These are phyloP conservation scores for Oscheius sp. DNA, from an alignment of 1,140 invertebrate species.

Conservation along the genomic window DNA sequence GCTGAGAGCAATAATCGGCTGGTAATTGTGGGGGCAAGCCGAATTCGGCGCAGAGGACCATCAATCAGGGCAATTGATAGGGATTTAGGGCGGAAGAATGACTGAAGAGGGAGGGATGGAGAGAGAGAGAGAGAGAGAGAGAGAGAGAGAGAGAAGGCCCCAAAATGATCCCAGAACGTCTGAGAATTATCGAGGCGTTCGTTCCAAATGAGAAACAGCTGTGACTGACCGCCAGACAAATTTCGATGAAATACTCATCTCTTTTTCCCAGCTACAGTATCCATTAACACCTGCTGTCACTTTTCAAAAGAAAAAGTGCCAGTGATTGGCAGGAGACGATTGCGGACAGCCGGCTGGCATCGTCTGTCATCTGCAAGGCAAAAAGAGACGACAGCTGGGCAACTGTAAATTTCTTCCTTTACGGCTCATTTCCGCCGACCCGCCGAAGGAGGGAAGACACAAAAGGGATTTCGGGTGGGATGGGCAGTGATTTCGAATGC, in stretches of 20 bases:
- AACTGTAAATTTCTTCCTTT: slow-evolving; percentile 5
- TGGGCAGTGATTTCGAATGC: neutral
- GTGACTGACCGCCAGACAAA: too few species aligned
- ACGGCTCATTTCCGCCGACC: neutral
- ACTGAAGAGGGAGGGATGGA: neutral
- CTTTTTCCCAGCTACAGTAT: too few species aligned
- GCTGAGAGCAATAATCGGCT: neutral
- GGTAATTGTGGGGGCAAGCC: neutral
- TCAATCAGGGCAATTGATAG: neutral
- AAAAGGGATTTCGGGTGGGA: neutral
- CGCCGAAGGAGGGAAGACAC: neutral
- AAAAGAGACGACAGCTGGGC: neutral
- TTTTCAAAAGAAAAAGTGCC: neutral
- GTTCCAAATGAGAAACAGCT: too few species aligned
- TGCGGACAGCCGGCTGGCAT: neutral
- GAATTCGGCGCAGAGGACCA: neutral
- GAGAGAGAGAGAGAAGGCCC: neutral
- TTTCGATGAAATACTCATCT: too few species aligned
- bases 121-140: neutral
- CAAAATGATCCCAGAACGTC: too few species aligned
- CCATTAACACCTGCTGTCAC: too few species aligned
- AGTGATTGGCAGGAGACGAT: neutral
- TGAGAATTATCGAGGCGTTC: too few species aligned
- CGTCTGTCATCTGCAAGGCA: neutral
- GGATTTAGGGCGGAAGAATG: neutral